Base-by-base conservation (phyloP, 2,797 vertebrate species). In the Crocodylus rhombifer region DNA sequence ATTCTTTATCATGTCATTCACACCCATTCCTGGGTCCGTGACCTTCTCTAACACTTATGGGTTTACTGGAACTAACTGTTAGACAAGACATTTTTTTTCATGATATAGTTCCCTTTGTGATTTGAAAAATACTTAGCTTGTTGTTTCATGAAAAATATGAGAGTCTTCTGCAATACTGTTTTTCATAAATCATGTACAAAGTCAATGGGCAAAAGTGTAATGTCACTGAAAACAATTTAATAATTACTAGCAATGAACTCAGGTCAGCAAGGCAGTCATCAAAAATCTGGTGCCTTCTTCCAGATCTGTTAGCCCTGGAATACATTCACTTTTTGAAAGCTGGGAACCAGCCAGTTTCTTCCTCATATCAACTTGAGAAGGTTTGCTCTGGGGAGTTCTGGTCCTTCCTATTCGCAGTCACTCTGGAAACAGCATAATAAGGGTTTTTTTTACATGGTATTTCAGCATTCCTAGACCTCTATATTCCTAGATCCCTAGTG, bases 131-230 rank as follows among this genome's bases (percentile, higher is more conserved):
- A 57, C 12, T 91, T 88, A 77, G 89, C 62, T 89, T 74, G 64
- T 92, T 87, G 84, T 75, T 91, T 92, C 64, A 42, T 75, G 75
- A 74, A 78, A 94, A 77, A 93, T 80, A 57, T 78, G 58, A 87
- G 92, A 93, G 91, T 83, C 61, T 84, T 85, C 87, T 90, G 74
- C 88, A 71, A 74, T 60, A 80, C 30, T 87, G 71, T 28, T 83
- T 92, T 88, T 62, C 65, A 76, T 91, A 77, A 62, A 62, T 87
- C 89, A 77, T 18, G 92, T 77, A 82, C 74, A 25, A 80, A 74
- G 7, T 23, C 58, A 6, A 3, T 36, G 33, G 26, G 62, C 82
- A 62, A 71, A n/a, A 17, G 36, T 28, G 61, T 17, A 26, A 77
- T 71, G 55, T 61, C 82, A 84, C 61, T 36, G 8, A 51, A 80